Percentiles rank a stretch among this genome's conserved stretches.
Evolutionary conservation across 2,888 invertebrate genomes (phyloP).

Genomic region (Conistra vaccinii): DNA sequence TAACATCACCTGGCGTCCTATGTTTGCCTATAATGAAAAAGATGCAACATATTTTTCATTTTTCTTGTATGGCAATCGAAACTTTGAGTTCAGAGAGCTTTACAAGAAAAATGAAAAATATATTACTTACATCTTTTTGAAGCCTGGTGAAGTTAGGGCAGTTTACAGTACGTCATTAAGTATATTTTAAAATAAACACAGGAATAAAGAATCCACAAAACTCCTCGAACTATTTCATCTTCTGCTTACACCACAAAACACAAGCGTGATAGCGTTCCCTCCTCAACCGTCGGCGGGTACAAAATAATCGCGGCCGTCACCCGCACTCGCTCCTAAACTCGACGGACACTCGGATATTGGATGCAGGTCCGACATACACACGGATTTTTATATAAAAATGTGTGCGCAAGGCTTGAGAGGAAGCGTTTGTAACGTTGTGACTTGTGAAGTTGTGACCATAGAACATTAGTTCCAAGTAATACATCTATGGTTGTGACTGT

Average conservation of each 20-base stretch:
- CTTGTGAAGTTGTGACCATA: too few species aligned
- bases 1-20: too few species aligned
- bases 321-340: conserved; percentile 70
- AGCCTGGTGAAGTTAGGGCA: too few species aligned
- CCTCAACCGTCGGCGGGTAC: conserved; percentile 58
- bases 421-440: conserved; percentile 22
- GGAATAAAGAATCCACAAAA: neutral
- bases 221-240: neutral
- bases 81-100: too few species aligned
- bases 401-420: conserved; percentile 17
- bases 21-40: too few species aligned
- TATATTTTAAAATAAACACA: neutral
- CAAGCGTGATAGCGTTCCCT: conserved; percentile 24
- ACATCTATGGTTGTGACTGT: too few species aligned
- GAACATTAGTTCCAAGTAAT: too few species aligned
- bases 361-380: conserved; percentile 71
- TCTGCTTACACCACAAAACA: conserved; percentile 41
- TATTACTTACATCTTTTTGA: too few species aligned
- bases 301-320: conserved; percentile 71
- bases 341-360: conserved; percentile 77
- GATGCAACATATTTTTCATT: too few species aligned
- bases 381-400: conserved; percentile 72
- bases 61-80: too few species aligned
- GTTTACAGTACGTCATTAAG: too few species aligned
- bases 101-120: too few species aligned